Conservation (phyloP, 2,888 invertebrate species). For the Drosophila melanocephala region DNA sequence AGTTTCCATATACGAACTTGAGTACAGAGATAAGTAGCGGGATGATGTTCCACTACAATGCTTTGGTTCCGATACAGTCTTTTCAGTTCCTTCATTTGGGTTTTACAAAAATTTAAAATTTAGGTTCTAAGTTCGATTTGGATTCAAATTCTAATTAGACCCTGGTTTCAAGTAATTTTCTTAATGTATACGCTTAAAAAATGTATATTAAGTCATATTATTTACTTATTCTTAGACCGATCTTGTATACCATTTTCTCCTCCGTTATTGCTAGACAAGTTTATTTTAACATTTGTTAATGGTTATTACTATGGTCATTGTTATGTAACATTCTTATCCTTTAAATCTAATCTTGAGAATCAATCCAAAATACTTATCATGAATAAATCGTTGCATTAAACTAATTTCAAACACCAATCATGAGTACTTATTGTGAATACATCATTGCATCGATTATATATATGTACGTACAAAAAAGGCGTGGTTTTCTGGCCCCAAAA, state of each 20-base stretch:
- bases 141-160: no score
- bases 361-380: neutral
- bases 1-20: no score
- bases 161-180: no score
- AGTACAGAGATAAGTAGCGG: no score
- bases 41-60: no score
- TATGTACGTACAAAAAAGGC: neutral
- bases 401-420: conserved; percentile 4
- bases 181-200: neutral
- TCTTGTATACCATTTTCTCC: neutral
- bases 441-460: neutral
- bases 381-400: neutral
- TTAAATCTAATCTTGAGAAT: neutral
- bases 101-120: no score
- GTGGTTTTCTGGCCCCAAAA: neutral
- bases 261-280: neutral
- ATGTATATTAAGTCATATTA: neutral
- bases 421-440: neutral
- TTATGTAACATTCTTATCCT: neutral
- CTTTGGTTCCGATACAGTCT: no score
- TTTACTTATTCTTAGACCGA: neutral
- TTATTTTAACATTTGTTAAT: neutral
- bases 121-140: no score
- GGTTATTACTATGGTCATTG: neutral
- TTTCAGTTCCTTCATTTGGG: no score